These are phyloP conservation scores for Diplolepis rosae DNA, from an alignment of 2,888 invertebrate genomes.

Conservation along the genomic window DNA sequence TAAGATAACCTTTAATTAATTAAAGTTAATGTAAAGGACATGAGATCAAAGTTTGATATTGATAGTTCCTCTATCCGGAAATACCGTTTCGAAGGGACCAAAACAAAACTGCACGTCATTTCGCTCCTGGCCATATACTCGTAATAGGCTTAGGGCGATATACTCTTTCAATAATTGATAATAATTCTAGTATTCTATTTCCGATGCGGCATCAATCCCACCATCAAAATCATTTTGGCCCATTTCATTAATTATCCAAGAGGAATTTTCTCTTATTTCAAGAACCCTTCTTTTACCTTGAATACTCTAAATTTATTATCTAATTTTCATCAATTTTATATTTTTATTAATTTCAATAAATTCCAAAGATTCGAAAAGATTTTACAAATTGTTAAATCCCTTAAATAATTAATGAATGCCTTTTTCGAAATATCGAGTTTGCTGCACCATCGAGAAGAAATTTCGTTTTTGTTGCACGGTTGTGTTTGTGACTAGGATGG, in stretches of 20 bases:
- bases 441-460: constrained; percentile 13
- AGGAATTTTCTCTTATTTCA: too few relatives aligned
- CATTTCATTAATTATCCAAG: too few relatives aligned
- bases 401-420: too few relatives aligned
- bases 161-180: background rate
- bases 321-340: too few relatives aligned
- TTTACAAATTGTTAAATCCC: too few relatives aligned
- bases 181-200: background rate
- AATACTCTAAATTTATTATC: too few relatives aligned
- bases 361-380: too few relatives aligned
- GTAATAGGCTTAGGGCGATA: constrained; percentile 20
- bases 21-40: constrained; percentile 65
- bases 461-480: constrained; percentile 14
- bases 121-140: constrained; percentile 5
- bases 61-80: constrained; percentile 58
- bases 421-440: constrained; percentile 13
- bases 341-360: too few relatives aligned
- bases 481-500: constrained; percentile 8
- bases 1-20: constrained; percentile 55
- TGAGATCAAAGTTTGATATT: constrained; percentile 72
- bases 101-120: constrained; percentile 17
- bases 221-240: constrained; percentile 15
- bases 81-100: constrained; percentile 34
- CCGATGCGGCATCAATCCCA: constrained; percentile 10
- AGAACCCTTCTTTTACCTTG: too few relatives aligned